Evolutionary conservation across 2,888 invertebrate genomes (phyloP), one percentile per base, ranked within the genome.

Genomic region (Tupiocoris notatus): DNA sequence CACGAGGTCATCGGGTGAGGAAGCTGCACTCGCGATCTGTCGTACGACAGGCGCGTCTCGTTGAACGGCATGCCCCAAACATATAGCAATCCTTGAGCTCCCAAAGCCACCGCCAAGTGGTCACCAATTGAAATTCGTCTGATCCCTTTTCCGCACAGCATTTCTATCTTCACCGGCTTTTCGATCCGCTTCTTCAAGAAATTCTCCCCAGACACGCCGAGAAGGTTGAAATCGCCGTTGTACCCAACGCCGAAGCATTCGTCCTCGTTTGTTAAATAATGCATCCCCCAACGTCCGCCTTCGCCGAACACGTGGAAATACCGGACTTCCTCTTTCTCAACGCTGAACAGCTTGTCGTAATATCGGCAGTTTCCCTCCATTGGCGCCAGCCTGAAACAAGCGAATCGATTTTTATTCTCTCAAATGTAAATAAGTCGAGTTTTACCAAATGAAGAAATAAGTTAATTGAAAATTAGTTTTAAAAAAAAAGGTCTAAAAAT

Each of bases 181-280:
- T 54, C 67, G 22, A 67, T 22, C 1, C 54, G 18, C 57, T 67
- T 67, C 67, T 67, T 67, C 22, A 67, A 21, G 21, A 67, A 67
- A 16, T 67, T 54, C 22, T 67, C 67, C 7, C 67, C 67, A 16
- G 67, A 67, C 54, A 23, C 22, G 1, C 57, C 67, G 7, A 67
- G 67, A 20, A 67, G 21, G 56, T 67, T 67, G 22, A 67, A 67
- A 57, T 67, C 67, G 7, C 67, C 67, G 22, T 67, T 67, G 16
- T 67, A 67, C 9, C 67, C 67, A 16, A 67, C 67, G 1, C 67
- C 67, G 7, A 56, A 67, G 0, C 22, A 39, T 54, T 67, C 67
- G 57, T 67, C 67, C 1, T 67, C 67, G 16, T 57, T 54, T 7
- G 67, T 67, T 3, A 67, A 21, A 56, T 56, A 67, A 2, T 56